Base-by-base conservation (phyloP, 2,888 invertebrate genomes). In the Dorcus hopei region DNA sequence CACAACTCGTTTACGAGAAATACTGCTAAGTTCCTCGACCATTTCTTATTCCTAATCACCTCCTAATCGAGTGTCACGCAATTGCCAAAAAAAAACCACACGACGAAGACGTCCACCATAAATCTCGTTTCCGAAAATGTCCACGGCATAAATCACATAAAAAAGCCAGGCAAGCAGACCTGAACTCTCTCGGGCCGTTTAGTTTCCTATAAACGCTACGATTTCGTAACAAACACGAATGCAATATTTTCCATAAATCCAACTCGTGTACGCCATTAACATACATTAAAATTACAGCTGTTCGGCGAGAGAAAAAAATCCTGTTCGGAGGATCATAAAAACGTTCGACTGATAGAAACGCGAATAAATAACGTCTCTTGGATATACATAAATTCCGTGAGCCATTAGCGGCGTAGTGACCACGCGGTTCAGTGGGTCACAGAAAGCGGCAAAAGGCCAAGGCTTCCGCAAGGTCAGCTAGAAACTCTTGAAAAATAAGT, bases 381-480 rank as follows among this genome's bases (percentile, higher is more conserved):
- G 55, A 41, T 50, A 53, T 45, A 58, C 52, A 62, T 64, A 64
- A 64, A 62, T 64, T 59, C 52, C 49, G 53, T 64, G 63, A 60
- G 60, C 65, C 58, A 65, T 63, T 51, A 49, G 63, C 61, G 59
- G 59, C 53, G 59, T 58, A 54, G 57, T 60, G 57, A 62, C 63
- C 62, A 61, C 61, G 62, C 55, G 59, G 65, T 63, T 65, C 62
- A 65, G 57, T 65, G 51, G 65, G 65, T 65, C 65, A 61, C 49
- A 60, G 68, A 63, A 56, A 62, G 61, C 63, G 61, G 63, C 61
- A 59, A 66, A 63, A 66, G 68, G 68, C 65, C 68, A 68, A 68
- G 68, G 68, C 64, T 65, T 51, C 42, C 49, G 63, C 68, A 68
- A 68, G 66, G 68, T 68, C 66, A 68, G 52, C 58, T 49, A 61